Base-by-base conservation (phyloP, 2,113 vertebrate species). In the Callithrix jacchus region DNA sequence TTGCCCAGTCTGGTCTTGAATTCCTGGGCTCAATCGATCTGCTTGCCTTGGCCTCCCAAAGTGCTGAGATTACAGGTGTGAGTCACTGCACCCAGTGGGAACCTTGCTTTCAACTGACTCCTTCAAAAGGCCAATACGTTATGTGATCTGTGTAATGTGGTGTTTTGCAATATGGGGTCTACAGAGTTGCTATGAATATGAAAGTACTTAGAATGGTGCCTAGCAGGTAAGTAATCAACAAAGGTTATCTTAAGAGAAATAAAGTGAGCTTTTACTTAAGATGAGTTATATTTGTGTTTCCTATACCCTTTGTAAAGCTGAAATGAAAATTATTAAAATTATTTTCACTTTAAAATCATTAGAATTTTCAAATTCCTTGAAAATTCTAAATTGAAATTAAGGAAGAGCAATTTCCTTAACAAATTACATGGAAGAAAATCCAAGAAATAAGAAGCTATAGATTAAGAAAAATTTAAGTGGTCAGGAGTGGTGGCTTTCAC, bases 261-360 rank as follows among this genome's bases (percentile, higher is more conserved):
- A 68, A 89, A 83, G 32, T 47, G 61, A 32, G n/a, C 8, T 84
- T 87, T 91, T 74, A 96, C 6, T 45, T 40, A 89, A 10, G 71
- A 9, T 82, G 16, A 87, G 49, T 84, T 74, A 76, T 45, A 91
- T 30, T 2, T 58, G 12, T 84, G 8, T 74, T 87, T 84, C 16
- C 66, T 66, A 80, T 79, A 82, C 23, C 84, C 66, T 10, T 92
- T 45, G 89, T 37, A 49, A 89, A 89, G 42, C 4, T 74, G 20
- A 86, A 96, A 37, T 76, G n/a, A 82, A 93, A 87, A 68, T 87
- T 27, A 92, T 86, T 96, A 82, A 93, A 87, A 35, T 87, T 40
- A 88, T 86, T 94, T 68, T 32, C 58, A 73, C 8, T 71, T 93
- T 81, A 71, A n/a, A 73, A 45, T 77, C 76, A 91, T 27, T 93